These are phyloP conservation scores for Conchocele bisecta DNA, from an alignment of 2,888 invertebrate species.

Conservation along the genomic window DNA sequence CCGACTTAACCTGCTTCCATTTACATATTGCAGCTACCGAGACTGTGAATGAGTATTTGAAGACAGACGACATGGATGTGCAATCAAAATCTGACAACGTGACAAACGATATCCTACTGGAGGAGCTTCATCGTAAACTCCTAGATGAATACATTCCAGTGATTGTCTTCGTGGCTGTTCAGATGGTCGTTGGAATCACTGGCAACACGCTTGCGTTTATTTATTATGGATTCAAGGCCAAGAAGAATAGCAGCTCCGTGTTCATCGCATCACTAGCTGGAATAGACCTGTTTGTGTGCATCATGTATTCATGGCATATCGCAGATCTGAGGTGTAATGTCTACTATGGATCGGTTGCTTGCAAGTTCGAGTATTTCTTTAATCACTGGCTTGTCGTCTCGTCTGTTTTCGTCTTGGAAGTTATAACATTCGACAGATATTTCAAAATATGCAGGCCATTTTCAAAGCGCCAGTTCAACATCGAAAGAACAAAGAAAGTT, in stretches of 20 bases:
- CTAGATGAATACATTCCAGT: too few relatives aligned
- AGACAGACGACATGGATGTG: too few relatives aligned
- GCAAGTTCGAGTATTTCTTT: slow-evolving; percentile 61
- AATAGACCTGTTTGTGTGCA: slow-evolving; percentile 58
- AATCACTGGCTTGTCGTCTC: slow-evolving; percentile 46
- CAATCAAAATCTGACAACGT: too few relatives aligned
- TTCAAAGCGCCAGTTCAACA: too few relatives aligned
- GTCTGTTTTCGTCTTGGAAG: slow-evolving; percentile 41
- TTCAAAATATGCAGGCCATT: slow-evolving; percentile 60
- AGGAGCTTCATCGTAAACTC: too few relatives aligned
- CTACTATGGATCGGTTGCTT: slow-evolving; percentile 34
- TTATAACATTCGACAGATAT: slow-evolving; percentile 59
- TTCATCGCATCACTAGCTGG: slow-evolving; percentile 54
- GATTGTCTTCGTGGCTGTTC: slow-evolving; percentile 53
- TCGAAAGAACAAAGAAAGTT: too few relatives aligned
- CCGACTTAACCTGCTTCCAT: too few relatives aligned
- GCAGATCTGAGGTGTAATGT: slow-evolving; percentile 50
- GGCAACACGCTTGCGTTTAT: slow-evolving; percentile 56
- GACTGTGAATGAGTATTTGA: too few relatives aligned
- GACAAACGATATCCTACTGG: too few relatives aligned
- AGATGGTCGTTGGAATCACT: slow-evolving; percentile 44
- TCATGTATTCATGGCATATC: slow-evolving; percentile 57
- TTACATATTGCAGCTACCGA: too few relatives aligned
- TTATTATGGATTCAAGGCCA: slow-evolving; percentile 35
- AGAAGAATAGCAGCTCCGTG: slow-evolving; percentile 40